A percentile compares a stretch with the other conserved stretches of the same genome.
phyloP scores from a whole-genome alignment of 2,113 vertebrate species.

The Todiramphus saurophagus region DNA sequence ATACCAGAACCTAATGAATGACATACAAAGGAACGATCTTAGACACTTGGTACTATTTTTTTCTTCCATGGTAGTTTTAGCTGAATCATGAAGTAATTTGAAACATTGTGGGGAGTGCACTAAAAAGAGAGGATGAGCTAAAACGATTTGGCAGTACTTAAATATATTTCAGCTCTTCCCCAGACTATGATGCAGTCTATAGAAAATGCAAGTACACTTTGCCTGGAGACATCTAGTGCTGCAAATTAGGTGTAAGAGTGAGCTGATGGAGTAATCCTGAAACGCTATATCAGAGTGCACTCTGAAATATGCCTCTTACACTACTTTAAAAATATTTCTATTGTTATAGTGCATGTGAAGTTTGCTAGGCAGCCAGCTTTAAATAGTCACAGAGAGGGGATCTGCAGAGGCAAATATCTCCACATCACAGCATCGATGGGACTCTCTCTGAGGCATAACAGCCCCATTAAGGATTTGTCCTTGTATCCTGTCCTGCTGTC shows the following conservation, averaged over 20 bases:
- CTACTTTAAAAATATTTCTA: background rate
- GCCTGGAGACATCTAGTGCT: conserved; percentile 15
- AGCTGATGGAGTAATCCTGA: conserved; percentile 1
- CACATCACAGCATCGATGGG: fast-evolving
- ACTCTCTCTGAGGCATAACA: background rate
- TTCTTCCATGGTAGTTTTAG: conserved; percentile 9
- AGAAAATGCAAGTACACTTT: conserved; percentile 41
- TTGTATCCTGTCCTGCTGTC: background rate
- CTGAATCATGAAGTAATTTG: conserved; percentile 46
- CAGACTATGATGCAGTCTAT: conserved; percentile 29
- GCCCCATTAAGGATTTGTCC: background rate
- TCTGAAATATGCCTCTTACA: background rate
- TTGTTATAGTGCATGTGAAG: background rate
- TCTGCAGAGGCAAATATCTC: background rate
- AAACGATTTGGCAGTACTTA: conserved; percentile 28
- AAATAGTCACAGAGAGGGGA: background rate
- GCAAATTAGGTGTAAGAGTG: conserved; percentile 21
- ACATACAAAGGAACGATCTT: background rate
- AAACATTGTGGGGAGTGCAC: background rate
- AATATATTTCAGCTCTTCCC: conserved; percentile 8
- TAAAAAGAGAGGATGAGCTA: conserved; percentile 43
- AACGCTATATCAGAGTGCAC: background rate
- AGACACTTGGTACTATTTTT: background rate
- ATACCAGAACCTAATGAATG: background rate
- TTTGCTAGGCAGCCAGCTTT: background rate